Conservation (phyloP, 2,113 vertebrate species). For the Microtus montanus region DNA sequence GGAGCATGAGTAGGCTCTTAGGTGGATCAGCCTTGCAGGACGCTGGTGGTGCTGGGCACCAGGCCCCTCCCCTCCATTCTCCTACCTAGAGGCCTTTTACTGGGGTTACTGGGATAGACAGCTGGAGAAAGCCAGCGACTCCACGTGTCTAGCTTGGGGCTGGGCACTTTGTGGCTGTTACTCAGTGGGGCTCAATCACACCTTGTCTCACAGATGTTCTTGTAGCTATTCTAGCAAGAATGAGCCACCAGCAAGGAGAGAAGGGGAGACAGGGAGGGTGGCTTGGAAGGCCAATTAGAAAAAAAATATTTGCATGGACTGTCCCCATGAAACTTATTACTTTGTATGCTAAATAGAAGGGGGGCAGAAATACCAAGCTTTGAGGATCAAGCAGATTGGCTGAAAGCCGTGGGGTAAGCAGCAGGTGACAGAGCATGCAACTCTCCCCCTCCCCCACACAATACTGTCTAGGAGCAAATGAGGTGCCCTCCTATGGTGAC, state of each 20-base stretch:
- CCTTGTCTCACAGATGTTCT: too few species aligned
- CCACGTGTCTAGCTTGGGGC: accelerated
- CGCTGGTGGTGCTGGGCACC: neutral
- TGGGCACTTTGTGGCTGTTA: too few species aligned
- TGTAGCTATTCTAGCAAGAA: neutral
- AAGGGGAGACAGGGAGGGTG: neutral
- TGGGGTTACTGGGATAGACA: accelerated
- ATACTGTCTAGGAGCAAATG: neutral
- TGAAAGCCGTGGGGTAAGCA: neutral
- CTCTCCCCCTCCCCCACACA: too few species aligned
- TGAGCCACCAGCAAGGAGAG: neutral
- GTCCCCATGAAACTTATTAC: neutral
- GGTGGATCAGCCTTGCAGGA: neutral
- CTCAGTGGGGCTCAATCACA: too few species aligned
- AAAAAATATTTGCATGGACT: neutral
- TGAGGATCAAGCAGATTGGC: neutral
- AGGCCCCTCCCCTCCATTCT: neutral
- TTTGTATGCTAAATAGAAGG: neutral
- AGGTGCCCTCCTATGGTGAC: neutral
- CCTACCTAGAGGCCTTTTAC: neutral
- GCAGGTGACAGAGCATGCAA: neutral
- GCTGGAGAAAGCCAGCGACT: neutral
- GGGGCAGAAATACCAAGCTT: neutral
- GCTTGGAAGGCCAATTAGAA: neutral
- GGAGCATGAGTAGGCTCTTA: neutral